Percentiles rank a stretch among this genome's conserved stretches.
phyloP scores from a whole-genome alignment of 2,797 vertebrate species.

The Mormyrops attenuatus region DNA sequence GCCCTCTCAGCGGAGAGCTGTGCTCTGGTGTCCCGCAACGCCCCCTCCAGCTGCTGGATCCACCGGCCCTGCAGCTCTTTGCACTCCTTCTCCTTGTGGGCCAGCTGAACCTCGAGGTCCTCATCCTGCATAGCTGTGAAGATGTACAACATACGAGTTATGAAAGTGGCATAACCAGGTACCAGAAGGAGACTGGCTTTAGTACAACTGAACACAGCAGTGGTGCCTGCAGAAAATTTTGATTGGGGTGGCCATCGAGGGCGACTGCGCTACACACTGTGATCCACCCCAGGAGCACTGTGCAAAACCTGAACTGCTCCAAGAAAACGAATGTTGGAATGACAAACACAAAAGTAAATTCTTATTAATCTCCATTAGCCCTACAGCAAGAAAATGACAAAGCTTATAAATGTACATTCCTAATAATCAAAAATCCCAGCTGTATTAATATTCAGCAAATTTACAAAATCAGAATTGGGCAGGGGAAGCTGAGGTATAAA shows the following conservation, averaged over 20 bases:
- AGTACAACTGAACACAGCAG: neutral
- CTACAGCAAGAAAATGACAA: neutral
- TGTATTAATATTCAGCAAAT: neutral
- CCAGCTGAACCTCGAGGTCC: slow-evolving; percentile 54
- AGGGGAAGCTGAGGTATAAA: neutral
- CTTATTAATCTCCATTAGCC: neutral
- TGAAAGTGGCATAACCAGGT: neutral
- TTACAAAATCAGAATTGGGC: neutral
- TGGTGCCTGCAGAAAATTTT: neutral
- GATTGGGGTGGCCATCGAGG: neutral
- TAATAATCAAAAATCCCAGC: neutral
- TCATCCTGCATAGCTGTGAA: slow-evolving; percentile 25
- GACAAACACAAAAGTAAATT: neutral
- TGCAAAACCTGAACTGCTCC: neutral
- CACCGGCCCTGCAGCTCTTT: slow-evolving; percentile 55
- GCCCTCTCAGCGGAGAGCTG: slow-evolving; percentile 50
- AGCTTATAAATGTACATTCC: neutral
- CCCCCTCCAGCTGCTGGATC: slow-evolving; percentile 54
- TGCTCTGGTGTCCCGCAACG: slow-evolving; percentile 48
- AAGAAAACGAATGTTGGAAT: neutral
- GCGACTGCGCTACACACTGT: neutral
- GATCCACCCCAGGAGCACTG: neutral
- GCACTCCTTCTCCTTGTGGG: slow-evolving; percentile 66
- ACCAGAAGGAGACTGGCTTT: neutral
- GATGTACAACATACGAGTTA: neutral